These are phyloP conservation scores for Corythornis vintsioides DNA, from an alignment of 2,113 vertebrate species.

Conservation along the genomic window DNA sequence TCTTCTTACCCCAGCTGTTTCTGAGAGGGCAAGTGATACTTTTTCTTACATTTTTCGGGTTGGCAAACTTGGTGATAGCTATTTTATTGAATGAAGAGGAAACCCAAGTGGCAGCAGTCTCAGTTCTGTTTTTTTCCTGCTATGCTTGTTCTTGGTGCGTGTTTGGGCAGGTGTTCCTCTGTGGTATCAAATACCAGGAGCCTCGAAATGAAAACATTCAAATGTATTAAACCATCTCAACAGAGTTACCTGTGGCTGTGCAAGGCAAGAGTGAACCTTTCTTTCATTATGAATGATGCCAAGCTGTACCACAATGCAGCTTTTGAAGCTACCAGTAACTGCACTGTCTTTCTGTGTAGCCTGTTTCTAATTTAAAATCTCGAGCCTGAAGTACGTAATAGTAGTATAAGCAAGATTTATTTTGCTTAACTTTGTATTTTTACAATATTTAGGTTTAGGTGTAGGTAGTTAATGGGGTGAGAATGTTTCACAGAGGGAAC, in stretches of 20 bases:
- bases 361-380: neutral
- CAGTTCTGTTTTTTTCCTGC: neutral
- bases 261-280: neutral
- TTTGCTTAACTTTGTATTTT: neutral
- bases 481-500: neutral
- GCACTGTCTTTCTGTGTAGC: neutral
- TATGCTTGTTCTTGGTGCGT: neutral
- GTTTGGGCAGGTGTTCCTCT: neutral
- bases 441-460: neutral
- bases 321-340: neutral
- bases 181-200: neutral
- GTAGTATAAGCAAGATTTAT: neutral
- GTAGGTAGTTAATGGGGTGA: neutral
- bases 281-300: neutral
- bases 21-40: neutral
- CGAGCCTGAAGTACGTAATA: neutral
- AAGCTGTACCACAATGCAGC: neutral
- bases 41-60: neutral
- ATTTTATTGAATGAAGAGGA: neutral
- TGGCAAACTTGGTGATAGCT: neutral
- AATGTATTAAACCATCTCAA: neutral
- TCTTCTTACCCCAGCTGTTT: neutral
- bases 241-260: neutral
- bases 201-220: neutral
- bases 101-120: neutral